Conservation (phyloP, 2,888 invertebrate species). For the Poecilobothrus nobilitatus region DNA sequence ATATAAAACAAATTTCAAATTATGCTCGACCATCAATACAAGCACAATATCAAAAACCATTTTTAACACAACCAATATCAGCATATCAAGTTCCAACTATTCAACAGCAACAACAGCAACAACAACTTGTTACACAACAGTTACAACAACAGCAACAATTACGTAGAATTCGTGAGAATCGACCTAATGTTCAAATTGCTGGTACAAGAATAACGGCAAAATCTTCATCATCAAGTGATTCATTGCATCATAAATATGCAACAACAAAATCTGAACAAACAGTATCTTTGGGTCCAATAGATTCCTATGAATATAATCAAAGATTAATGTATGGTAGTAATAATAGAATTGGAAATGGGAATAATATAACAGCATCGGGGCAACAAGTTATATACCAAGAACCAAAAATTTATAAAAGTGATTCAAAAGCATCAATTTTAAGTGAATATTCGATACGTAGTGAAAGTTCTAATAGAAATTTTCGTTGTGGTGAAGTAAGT, state of each 20-base stretch:
- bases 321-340: constrained; percentile 32
- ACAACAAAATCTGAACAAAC: neutral
- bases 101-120: constrained; percentile 19
- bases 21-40: constrained; percentile 12
- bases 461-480: constrained; percentile 33
- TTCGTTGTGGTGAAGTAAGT: constrained; percentile 33
- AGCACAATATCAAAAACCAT: constrained; percentile 22
- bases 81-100: constrained; percentile 20
- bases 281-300: constrained; percentile 11
- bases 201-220: constrained; percentile 33
- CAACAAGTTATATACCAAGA: constrained; percentile 23
- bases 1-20: neutral
- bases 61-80: constrained; percentile 19
- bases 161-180: constrained; percentile 13
- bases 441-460: constrained; percentile 42
- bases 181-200: constrained; percentile 11
- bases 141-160: constrained; percentile 22
- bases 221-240: constrained; percentile 45
- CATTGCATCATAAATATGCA: constrained; percentile 30
- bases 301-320: constrained; percentile 26
- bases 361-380: too few relatives aligned
- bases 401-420: constrained; percentile 42
- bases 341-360: neutral
- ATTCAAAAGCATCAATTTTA: constrained; percentile 41
- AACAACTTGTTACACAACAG: constrained; percentile 19